phyloP scores from a whole-genome alignment of 1,140 invertebrate species.

The Triops cancriformis region DNA sequence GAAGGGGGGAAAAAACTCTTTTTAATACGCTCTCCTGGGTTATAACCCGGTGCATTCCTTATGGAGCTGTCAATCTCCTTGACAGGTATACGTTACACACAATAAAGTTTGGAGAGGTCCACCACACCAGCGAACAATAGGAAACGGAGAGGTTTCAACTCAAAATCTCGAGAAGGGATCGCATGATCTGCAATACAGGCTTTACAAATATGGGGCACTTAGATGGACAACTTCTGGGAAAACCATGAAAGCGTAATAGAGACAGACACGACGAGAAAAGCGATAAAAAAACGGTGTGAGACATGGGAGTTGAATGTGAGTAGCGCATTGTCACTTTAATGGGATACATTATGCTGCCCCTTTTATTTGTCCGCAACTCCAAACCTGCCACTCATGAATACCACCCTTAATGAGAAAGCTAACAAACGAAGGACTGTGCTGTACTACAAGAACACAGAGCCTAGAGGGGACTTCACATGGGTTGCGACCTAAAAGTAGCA shows the following conservation, averaged over 20 bases:
- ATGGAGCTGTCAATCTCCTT: constrained; percentile 2
- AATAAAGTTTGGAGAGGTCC: background rate
- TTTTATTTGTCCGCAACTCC: constrained; percentile 8
- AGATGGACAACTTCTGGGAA: background rate
- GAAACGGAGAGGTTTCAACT: background rate
- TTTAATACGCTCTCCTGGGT: background rate
- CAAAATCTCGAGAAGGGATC: background rate
- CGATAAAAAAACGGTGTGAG: background rate
- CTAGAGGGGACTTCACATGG: background rate
- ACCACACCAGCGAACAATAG: background rate
- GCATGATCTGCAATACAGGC: background rate
- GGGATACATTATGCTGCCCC: background rate
- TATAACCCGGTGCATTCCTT: background rate
- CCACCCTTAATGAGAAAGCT: background rate
- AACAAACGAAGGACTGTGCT: background rate
- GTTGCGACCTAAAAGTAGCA: background rate
- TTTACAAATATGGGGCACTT: background rate
- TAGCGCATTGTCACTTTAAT: constrained; percentile 6
- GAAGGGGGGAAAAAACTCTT: background rate
- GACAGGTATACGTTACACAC: constrained; percentile 3
- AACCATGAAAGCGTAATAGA: background rate
- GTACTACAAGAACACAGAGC: background rate
- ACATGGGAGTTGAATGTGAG: background rate
- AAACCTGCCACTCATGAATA: constrained; percentile 1
- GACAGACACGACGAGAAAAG: background rate